These are phyloP conservation scores for Callinectes sapidus DNA, from an alignment of 2,888 invertebrate genomes.

Conservation along the genomic window DNA sequence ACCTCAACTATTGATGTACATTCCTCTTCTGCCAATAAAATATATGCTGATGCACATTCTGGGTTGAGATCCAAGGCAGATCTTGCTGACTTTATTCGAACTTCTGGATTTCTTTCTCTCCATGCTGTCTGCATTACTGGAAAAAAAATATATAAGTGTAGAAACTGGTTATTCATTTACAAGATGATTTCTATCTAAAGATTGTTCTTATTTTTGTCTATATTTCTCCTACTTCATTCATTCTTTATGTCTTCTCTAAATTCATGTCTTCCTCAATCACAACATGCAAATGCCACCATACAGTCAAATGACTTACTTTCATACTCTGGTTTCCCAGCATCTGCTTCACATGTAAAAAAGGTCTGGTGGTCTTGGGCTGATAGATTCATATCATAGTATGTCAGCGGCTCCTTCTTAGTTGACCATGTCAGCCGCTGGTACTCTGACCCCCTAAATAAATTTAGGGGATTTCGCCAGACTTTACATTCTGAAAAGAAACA, in stretches of 20 bases:
- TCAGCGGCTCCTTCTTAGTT: conserved; percentile 94
- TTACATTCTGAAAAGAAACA: conserved; percentile 83
- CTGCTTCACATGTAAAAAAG: conserved; percentile 94
- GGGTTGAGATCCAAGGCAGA: conserved; percentile 90
- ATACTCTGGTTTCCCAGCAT: conserved; percentile 79
- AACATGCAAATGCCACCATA: neutral
- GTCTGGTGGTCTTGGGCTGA: conserved; percentile 99
- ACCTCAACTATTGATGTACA: conserved; percentile 93
- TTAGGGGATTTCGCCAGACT: conserved; percentile 97
- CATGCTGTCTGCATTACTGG: conserved; percentile 95
- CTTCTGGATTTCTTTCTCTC: conserved; percentile 94
- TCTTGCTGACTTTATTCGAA: conserved; percentile 92
- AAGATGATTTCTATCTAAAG: too few relatives aligned
- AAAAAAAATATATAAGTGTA: neutral
- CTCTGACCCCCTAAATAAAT: conserved; percentile 95
- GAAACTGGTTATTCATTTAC: neutral
- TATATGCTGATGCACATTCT: conserved; percentile 96
- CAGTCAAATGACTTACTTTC: conserved; percentile 66
- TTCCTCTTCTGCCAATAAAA: conserved; percentile 97
- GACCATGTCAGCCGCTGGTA: conserved; percentile 96
- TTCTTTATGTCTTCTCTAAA: neutral
- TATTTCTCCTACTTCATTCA: neutral
- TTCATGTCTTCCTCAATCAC: neutral
- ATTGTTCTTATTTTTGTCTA: neutral
- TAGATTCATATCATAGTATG: conserved; percentile 99